Evolutionary conservation across 2,888 invertebrate species (phyloP).

Genomic region (Mesorhabditis spiculigera): DNA sequence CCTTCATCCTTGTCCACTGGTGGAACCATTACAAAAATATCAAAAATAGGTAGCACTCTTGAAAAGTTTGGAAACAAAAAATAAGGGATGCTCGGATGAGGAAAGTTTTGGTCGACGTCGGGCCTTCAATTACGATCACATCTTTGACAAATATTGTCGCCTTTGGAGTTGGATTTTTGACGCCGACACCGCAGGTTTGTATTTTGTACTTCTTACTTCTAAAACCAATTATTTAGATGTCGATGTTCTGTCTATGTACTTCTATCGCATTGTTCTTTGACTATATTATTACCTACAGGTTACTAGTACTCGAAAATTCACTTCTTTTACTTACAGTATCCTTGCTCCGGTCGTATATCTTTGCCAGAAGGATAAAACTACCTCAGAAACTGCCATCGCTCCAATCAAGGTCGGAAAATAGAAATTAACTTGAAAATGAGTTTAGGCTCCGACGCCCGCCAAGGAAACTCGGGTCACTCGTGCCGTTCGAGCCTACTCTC

Average conservation of each 20-base stretch:
- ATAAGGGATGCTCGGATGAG: conserved; percentile 19
- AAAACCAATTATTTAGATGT: conserved; percentile 37
- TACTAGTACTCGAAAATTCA: background rate
- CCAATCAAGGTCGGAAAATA: no score
- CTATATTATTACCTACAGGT: conserved; percentile 44
- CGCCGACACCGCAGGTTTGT: conserved; percentile 52
- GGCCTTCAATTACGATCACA: conserved; percentile 56
- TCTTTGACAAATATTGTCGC: conserved; percentile 56
- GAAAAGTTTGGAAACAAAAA: conserved; percentile 5
- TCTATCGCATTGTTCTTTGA: conserved; percentile 54
- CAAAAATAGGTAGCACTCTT: background rate
- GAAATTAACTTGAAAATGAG: no score
- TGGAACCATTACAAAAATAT: conserved; percentile 40
- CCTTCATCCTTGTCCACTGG: conserved; percentile 53
- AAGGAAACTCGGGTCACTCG: no score
- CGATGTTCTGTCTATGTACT: conserved; percentile 53
- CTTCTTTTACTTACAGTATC: conserved; percentile 33
- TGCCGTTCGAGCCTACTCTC: background rate
- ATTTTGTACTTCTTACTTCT: background rate
- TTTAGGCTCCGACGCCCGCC: no score
- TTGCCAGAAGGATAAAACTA: conserved; percentile 10
- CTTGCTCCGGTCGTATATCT: conserved; percentile 39
- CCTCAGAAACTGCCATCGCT: no score
- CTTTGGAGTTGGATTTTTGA: conserved; percentile 53
- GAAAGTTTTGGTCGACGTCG: conserved; percentile 47